These are phyloP conservation scores for Mesorhabditis spiculigera DNA, from an alignment of 2,888 invertebrate species.

Conservation along the genomic window DNA sequence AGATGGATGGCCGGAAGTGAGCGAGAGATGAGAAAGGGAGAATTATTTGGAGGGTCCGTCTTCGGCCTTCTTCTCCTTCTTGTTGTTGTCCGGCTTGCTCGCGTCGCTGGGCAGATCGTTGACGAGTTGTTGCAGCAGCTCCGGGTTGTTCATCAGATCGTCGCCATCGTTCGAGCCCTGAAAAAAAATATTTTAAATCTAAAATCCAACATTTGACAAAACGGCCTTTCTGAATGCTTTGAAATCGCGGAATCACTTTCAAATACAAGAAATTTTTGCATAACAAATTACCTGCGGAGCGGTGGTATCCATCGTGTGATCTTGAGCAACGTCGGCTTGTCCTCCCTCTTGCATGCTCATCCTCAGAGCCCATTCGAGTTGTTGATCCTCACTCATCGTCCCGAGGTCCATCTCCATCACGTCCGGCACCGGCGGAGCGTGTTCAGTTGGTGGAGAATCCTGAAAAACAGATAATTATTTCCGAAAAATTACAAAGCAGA, in stretches of 20 bases:
- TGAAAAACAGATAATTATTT: background rate
- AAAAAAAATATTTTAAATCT: too few species aligned
- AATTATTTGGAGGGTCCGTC: too few species aligned
- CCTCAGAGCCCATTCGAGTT: conserved; percentile 97
- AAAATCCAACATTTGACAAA: too few species aligned
- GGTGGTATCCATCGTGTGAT: background rate
- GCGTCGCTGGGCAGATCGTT: conserved; percentile 35
- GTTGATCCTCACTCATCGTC: conserved; percentile 95
- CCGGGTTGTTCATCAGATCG: conserved; percentile 49
- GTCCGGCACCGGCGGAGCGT: conserved; percentile 14
- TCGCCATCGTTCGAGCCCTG: conserved; percentile 25
- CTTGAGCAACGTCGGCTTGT: conserved; percentile 7
- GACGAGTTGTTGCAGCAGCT: conserved; percentile 48
- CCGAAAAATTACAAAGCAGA: too few species aligned
- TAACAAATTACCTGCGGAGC: background rate
- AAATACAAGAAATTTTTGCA: background rate
- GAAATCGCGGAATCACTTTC: background rate
- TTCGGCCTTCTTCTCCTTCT: background rate
- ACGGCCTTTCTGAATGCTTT: too few species aligned
- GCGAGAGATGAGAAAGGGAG: too few species aligned
- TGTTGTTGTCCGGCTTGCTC: background rate
- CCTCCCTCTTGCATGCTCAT: conserved; percentile 82
- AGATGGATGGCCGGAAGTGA: too few species aligned
- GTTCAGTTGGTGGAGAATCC: background rate
- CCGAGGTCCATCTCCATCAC: conserved; percentile 73